Evolutionary conservation across 37 sponge, comb jelly and placozoan species (phyloP), one percentile per base, ranked within the genome.

Genomic region (Halichondria panicea): DNA sequence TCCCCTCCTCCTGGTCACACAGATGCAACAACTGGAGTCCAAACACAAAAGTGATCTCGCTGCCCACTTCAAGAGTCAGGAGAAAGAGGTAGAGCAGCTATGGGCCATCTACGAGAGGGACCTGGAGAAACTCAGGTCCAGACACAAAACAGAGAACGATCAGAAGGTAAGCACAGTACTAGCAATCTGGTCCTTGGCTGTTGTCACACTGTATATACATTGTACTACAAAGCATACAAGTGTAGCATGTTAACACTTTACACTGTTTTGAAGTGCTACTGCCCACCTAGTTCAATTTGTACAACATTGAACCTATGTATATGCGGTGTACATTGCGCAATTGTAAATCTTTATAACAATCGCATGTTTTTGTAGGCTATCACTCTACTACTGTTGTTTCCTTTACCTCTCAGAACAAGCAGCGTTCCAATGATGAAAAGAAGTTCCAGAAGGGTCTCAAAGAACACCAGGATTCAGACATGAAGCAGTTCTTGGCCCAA

Each of bases 81-180:
- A 97, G 74, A 80, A 80, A 24, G 98, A 97, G 28, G 70, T 89
- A 64, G 98, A 97, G 33, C 91, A 88, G 67, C 68, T 93, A 25
- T 38, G 81, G 25, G 46, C 67, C 48, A 71, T 32, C 5, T 88
- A 71, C 32, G 95, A 95, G 36, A 83, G 79, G 39, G 98, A 97
- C 19, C 27, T 89, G 32, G 98, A 97, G 42, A 82, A 72, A 63
- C 66, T 91, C 60, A 60, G 93, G 33, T 43, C 57, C 5, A 85
- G 54, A n/a, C 68, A 83, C 74, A 88, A 75, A 44, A 37, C 73
- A 36, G 98, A 97, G 4, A 56, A 82, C 27, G 98, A 97, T 35
- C 91, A 85, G 27, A 83, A 84, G 69, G 90, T 94, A 59, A 33
- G 86, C 69, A 42, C 9, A 54, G 63, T 8, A 43, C 1, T 42